Conservation (phyloP, 1,140 invertebrate species). For the Scaptomyza pallida region DNA sequence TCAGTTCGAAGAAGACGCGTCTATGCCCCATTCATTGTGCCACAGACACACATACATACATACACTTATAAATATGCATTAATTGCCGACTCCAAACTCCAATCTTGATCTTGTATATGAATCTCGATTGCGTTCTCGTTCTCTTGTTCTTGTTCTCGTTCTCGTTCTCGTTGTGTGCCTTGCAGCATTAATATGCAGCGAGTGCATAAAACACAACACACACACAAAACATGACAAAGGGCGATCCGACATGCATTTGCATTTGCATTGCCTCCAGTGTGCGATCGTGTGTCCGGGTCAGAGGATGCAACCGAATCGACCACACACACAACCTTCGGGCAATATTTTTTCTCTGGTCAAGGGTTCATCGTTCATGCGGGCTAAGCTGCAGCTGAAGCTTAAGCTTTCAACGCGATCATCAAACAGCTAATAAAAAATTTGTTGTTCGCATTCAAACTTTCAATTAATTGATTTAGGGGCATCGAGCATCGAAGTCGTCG, state of each 20-base stretch:
- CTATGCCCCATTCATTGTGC: slow-evolving; percentile 6
- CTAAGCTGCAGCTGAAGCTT: background rate
- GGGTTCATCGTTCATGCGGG: slow-evolving; percentile 41
- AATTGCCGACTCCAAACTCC: slow-evolving; percentile 13
- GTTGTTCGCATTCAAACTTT: slow-evolving; percentile 40
- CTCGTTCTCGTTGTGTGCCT: slow-evolving; percentile 2
- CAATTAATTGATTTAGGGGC: slow-evolving; percentile 54
- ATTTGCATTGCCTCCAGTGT: slow-evolving; percentile 17
- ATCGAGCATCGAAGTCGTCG: slow-evolving; percentile 40
- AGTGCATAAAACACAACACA: slow-evolving; percentile 41
- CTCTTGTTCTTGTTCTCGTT: slow-evolving; percentile 6
- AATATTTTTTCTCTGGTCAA: slow-evolving; percentile 8
- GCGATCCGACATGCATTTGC: slow-evolving; percentile 23
- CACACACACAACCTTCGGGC: slow-evolving; percentile 8
- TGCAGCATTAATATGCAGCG: slow-evolving; percentile 23
- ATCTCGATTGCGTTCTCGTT: slow-evolving; percentile 5
- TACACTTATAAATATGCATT: slow-evolving; percentile 64
- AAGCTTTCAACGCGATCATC: slow-evolving; percentile 55
- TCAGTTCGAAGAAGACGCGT: slow-evolving; percentile 23
- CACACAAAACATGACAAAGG: slow-evolving; percentile 34
- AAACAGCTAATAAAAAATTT: slow-evolving; percentile 57
- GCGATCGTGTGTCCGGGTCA: slow-evolving; percentile 15
- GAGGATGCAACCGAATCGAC: slow-evolving; percentile 9
- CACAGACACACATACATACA: no score
- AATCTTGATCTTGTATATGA: slow-evolving; percentile 19